Conservation (phyloP, 2,888 invertebrate genomes). For the Antheraea yamamai region DNA sequence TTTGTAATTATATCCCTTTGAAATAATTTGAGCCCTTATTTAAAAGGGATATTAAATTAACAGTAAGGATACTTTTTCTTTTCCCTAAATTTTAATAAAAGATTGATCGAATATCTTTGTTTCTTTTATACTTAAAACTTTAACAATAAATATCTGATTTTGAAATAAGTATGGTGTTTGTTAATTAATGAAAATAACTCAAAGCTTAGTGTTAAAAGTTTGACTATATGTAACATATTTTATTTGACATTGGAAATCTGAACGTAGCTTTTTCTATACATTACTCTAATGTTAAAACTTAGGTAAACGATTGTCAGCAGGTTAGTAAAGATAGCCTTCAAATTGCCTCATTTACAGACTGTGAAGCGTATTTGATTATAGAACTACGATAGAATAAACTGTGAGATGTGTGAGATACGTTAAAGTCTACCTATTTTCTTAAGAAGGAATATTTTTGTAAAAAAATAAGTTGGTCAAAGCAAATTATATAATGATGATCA, state of each 20-base stretch:
- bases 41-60: slow-evolving; percentile 75
- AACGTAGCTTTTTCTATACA: not conserved
- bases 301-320: not conserved
- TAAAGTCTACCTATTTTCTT: not conserved
- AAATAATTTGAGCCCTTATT: slow-evolving; percentile 81
- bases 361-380: not conserved
- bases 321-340: not conserved
- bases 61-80: slow-evolving; percentile 37
- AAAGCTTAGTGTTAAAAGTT: not conserved
- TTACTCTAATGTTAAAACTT: not conserved
- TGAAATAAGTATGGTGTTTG: not conserved
- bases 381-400: not conserved
- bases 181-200: not conserved
- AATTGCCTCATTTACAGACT: not conserved
- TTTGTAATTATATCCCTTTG: slow-evolving; percentile 71
- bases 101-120: slow-evolving; percentile 34
- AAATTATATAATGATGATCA: too few relatives aligned
- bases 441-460: not conserved
- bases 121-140: slow-evolving; percentile 21
- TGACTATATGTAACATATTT: not conserved
- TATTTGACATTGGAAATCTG: not conserved
- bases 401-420: not conserved
- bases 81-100: slow-evolving; percentile 54
- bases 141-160: not conserved
- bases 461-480: not conserved